Evolutionary conservation across 2,888 invertebrate genomes (phyloP), one percentile per base, ranked within the genome.

Genomic region (Patella caerulea): DNA sequence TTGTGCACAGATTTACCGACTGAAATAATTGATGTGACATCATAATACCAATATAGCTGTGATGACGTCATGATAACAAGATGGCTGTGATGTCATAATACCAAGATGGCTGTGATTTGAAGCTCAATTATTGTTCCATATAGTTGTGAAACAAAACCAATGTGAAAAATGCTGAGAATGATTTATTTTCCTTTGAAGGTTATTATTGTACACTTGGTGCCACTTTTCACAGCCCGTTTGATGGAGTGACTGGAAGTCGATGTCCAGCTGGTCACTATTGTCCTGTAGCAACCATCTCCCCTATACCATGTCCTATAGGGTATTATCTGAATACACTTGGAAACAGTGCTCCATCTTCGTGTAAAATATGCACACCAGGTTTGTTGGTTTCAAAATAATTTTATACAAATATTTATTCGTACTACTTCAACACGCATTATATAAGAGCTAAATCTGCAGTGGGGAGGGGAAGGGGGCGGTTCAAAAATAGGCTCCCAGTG

Each of bases 261-360:
- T 91, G 91, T 81, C 90, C 90, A 1, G 75, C 70, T 15, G 91
- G 90, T 9, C 84, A 88, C 79, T 91, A 90, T 81, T 91, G 91
- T 79, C 90, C 90, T 2, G 70, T 65, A 24, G 88, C 88, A 5
- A 88, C 87, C 69, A 72, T 71, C 1, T 79, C 83, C 0, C 85
- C 85, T 0, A 84, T 76, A 7, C 86, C 89, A 0, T 91, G 90
- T 73, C 85, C 87, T 1, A 85, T 86, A 34, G 90, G 91, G 5
- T 89, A 88, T 79, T 91, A 88, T 78, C 87, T 89, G 69, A 85
- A 88, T 79, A 81, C 86, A 3, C 77, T 81, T 19, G 81, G 85
- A 14, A 88, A 85, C 78, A 84, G 81, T 55, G 79, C 76, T 0
- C 75, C 65, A 0, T 79, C 87, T 2, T 82, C 85, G 75, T 91